Conservation (phyloP, 2,888 invertebrate genomes). For the Terebella lapidaria region DNA sequence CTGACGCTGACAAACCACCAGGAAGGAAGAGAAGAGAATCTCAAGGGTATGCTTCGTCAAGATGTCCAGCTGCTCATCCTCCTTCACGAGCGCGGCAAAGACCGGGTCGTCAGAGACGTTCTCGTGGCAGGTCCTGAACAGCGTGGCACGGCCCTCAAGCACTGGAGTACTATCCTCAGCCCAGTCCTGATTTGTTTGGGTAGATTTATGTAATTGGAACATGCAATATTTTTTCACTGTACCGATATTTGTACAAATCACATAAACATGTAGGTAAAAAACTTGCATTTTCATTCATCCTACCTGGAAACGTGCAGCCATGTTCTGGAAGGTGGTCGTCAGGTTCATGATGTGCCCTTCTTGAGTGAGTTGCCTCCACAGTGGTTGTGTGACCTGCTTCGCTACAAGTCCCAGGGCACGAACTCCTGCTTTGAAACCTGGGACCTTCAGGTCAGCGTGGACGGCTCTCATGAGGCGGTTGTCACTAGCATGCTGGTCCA, state of each 20-base stretch:
- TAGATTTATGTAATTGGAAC: no score
- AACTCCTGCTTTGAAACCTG: constrained; percentile 3
- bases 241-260: no score
- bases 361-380: constrained; percentile 8
- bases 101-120: background rate
- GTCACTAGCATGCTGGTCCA: background rate
- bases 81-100: background rate
- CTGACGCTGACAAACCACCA: background rate
- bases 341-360: background rate
- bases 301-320: no score
- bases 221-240: no score
- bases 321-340: no score
- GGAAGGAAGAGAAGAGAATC: background rate
- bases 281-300: no score
- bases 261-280: no score
- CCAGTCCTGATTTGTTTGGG: background rate
- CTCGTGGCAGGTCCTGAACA: background rate
- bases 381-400: constrained; percentile 12
- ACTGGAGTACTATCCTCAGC: background rate
- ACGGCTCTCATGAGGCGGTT: constrained; percentile 6
- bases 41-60: background rate
- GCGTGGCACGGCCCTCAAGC: background rate
- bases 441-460: constrained; percentile 8
- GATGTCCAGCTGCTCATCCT: background rate
- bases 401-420: constrained; percentile 14